A percentile compares a stretch with the other conserved stretches of the same genome.
Conservation (phyloP, 1,140 invertebrate species). For the Tetragnatha versicolor region DNA sequence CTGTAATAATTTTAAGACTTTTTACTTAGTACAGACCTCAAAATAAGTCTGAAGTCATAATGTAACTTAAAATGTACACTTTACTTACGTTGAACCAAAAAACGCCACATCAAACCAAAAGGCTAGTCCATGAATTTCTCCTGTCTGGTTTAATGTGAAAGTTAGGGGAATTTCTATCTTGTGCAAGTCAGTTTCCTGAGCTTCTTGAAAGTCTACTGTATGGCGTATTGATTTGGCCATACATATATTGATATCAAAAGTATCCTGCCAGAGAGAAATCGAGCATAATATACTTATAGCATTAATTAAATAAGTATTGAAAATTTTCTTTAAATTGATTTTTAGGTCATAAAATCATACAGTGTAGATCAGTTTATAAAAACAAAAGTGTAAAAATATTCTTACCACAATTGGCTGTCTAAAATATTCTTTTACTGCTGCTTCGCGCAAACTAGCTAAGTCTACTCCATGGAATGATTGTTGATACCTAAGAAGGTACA, state of each 20-base stretch:
- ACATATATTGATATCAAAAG: slow-evolving; percentile 97
- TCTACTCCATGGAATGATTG: slow-evolving; percentile 98
- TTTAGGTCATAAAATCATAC: background rate
- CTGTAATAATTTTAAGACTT: no score
- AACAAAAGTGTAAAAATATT: no score
- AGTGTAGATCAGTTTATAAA: background rate
- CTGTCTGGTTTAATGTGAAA: slow-evolving; percentile 91
- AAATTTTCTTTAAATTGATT: background rate
- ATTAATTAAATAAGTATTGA: background rate
- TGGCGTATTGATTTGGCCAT: slow-evolving; percentile 94
- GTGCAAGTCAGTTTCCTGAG: slow-evolving; percentile 93
- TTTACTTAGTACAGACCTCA: no score
- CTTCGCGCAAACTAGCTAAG: slow-evolving; percentile 85
- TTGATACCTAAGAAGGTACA: slow-evolving; percentile 74
- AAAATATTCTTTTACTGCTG: slow-evolving; percentile 97
- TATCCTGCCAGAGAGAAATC: slow-evolving; percentile 76
- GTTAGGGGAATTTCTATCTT: slow-evolving; percentile 94
- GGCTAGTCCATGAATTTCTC: slow-evolving; percentile 95
- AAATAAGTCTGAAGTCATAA: no score
- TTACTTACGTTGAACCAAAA: slow-evolving; percentile 76
- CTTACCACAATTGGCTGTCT: slow-evolving; percentile 91
- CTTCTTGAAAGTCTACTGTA: slow-evolving; percentile 93
- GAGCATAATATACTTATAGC: no score
- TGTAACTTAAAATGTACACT: background rate
- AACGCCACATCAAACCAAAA: slow-evolving; percentile 99